Evolutionary conservation across 2,888 invertebrate genomes (phyloP).

Genomic region (Euzetes globulus): DNA sequence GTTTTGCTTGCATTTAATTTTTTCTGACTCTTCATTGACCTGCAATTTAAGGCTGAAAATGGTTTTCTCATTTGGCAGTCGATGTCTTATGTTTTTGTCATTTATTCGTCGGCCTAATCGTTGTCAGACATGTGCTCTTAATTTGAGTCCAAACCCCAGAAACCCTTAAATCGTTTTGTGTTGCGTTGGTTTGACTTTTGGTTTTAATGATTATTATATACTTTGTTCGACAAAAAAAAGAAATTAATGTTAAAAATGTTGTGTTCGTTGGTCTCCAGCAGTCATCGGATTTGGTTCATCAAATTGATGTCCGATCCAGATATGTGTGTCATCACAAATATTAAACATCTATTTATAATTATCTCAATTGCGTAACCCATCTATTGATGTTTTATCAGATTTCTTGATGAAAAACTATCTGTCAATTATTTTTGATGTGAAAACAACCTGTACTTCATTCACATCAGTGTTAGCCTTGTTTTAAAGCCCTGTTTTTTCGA

Average conservation of each 20-base stretch:
- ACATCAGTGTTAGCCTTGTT: neutral
- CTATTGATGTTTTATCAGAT: neutral
- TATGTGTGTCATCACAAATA: conserved; percentile 11
- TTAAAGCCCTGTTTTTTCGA: neutral
- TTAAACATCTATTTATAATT: neutral
- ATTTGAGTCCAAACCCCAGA: neutral
- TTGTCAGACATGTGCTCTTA: conserved; percentile 22
- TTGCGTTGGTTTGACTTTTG: neutral
- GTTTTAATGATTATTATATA: conserved; percentile 23
- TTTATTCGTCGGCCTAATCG: conserved; percentile 12
- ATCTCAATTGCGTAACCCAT: neutral
- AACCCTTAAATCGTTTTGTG: neutral
- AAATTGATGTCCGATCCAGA: conserved; percentile 6
- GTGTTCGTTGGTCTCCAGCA: neutral
- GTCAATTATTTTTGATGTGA: conserved; percentile 1
- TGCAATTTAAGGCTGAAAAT: neutral
- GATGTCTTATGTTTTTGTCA: neutral
- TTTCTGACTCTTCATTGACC: conserved; percentile 2
- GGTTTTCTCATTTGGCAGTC: neutral
- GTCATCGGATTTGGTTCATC: neutral
- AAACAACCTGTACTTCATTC: neutral
- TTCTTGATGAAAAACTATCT: neutral
- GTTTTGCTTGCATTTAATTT: neutral
- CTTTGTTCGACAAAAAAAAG: neutral
- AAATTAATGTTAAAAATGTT: neutral